Percentiles rank a stretch among this genome's conserved stretches.
Conservation (phyloP, 2,113 vertebrate genomes). For the Sapayoa aenigma region DNA sequence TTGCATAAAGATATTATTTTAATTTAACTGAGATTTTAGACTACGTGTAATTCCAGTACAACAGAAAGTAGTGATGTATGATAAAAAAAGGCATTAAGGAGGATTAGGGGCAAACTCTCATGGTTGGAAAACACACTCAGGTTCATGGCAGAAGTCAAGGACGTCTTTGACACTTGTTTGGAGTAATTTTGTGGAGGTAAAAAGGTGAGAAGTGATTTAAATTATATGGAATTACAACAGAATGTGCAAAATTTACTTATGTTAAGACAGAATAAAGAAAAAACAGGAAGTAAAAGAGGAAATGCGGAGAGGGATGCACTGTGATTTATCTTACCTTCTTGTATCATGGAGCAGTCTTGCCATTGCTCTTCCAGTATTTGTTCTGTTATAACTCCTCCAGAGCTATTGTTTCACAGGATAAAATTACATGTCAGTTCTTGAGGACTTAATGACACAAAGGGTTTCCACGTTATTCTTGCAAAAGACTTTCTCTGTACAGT, state of each 20-base stretch:
- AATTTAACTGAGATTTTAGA: background rate
- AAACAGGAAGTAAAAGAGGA: background rate
- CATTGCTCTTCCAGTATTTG: background rate
- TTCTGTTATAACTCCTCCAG: background rate
- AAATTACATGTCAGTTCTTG: background rate
- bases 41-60: background rate
- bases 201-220: background rate
- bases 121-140: background rate
- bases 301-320: background rate
- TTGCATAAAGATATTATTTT: background rate
- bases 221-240: background rate
- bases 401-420: background rate
- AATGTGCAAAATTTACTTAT: background rate
- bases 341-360: background rate
- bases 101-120: background rate
- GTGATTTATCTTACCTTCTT: background rate
- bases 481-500: background rate
- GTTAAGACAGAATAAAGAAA: background rate
- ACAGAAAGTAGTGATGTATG: background rate
- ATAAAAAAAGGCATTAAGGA: background rate
- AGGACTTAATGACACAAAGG: background rate
- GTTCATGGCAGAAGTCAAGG: background rate
- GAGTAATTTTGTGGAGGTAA: background rate
- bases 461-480: background rate
- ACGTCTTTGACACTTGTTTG: background rate